phyloP scores from a whole-genome alignment of 92 coral and sea anemone species.

The Porites evermanni region DNA sequence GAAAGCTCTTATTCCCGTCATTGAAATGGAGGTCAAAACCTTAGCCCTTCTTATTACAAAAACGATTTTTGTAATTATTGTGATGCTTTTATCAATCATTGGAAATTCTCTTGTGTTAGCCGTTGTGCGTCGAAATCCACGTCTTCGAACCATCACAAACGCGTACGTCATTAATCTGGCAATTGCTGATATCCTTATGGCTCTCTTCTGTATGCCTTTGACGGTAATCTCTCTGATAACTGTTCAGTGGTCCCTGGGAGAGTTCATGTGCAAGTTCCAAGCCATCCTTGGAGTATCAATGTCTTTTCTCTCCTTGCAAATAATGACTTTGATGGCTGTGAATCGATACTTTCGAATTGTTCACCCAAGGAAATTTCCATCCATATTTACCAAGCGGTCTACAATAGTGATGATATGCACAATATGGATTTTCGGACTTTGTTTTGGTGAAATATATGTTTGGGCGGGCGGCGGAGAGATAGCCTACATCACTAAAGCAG shows the following conservation, averaged over 20 bases:
- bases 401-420: slow-evolving; percentile 4
- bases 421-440: slow-evolving; percentile 10
- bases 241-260: background rate
- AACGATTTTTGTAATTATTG: background rate
- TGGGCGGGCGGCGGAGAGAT: slow-evolving; percentile 29
- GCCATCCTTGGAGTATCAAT: slow-evolving; percentile 1
- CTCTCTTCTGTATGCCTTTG: slow-evolving; percentile 4
- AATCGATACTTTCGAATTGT: slow-evolving; percentile 26
- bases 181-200: background rate
- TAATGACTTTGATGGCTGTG: slow-evolving; percentile 24
- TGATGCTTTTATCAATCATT: background rate
- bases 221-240: background rate
- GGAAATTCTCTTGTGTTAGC: slow-evolving; percentile 14
- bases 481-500: background rate
- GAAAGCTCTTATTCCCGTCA: background rate
- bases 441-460: slow-evolving; percentile 9
- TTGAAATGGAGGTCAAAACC: background rate
- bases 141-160: slow-evolving; percentile 17
- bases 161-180: background rate
- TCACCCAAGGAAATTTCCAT: slow-evolving; percentile 3
- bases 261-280: background rate
- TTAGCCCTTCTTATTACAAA: background rate
- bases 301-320: slow-evolving; percentile 12
- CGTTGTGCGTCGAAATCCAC: slow-evolving; percentile 4
- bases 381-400: slow-evolving; percentile 28